A percentile compares a stretch with the other conserved stretches of the same genome.
Evolutionary conservation across 2,888 invertebrate species (phyloP).

Genomic region (Drosophila multiciliata): DNA sequence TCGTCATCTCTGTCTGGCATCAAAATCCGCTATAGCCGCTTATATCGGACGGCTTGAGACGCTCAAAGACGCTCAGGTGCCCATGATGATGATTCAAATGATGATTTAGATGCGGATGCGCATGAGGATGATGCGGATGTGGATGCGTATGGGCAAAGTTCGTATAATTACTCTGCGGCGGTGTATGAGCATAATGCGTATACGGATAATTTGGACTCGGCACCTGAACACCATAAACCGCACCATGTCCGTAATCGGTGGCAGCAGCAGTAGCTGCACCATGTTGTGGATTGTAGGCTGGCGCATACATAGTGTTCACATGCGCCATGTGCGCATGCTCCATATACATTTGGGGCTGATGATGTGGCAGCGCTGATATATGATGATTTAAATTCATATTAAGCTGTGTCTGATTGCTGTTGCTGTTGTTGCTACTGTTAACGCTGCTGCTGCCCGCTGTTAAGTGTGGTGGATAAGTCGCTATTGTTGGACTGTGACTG

Average conservation of each 20-base stretch:
- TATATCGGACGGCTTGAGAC: slow-evolving; percentile 86
- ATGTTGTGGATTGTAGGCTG: slow-evolving; percentile 76
- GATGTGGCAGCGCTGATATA: slow-evolving; percentile 36
- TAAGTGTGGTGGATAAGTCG: slow-evolving; percentile 80
- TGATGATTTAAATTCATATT: slow-evolving; percentile 24
- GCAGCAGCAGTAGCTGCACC: slow-evolving; percentile 56
- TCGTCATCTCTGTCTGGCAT: slow-evolving; percentile 47
- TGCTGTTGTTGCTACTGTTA: slow-evolving; percentile 15
- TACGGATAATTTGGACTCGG: slow-evolving; percentile 90
- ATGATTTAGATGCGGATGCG: slow-evolving; percentile 62
- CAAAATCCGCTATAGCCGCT: slow-evolving; percentile 86
- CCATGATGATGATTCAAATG: slow-evolving; percentile 65
- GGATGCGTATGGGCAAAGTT: slow-evolving; percentile 46
- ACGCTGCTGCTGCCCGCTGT: slow-evolving; percentile 79
- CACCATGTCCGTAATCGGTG: slow-evolving; percentile 46
- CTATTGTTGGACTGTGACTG: slow-evolving; percentile 42
- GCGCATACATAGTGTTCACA: slow-evolving; percentile 83
- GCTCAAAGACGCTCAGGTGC: slow-evolving; percentile 85
- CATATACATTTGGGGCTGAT: slow-evolving; percentile 84
- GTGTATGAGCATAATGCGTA: slow-evolving; percentile 81
- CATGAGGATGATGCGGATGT: slow-evolving; percentile 1
- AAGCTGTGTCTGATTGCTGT: slow-evolving; percentile 31
- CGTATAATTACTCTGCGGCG: slow-evolving; percentile 68
- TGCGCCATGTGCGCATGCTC: slow-evolving; percentile 84
- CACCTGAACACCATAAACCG: slow-evolving; percentile 85